Evolutionary conservation across 2,888 invertebrate genomes (phyloP).

Genomic region (Syritta pipiens): DNA sequence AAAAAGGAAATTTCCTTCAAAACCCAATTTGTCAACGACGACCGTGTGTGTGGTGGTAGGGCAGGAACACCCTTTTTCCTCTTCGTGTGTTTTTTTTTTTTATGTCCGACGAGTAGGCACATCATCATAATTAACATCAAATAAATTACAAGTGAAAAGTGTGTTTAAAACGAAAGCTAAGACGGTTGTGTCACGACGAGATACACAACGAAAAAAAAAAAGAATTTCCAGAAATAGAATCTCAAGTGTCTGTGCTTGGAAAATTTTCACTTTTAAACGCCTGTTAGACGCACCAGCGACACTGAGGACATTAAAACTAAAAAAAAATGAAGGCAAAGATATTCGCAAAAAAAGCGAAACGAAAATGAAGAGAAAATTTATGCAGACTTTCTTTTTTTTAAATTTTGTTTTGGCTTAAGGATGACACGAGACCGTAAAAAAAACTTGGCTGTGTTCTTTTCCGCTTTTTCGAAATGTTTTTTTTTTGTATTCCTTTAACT

Average conservation of each 20-base stretch:
- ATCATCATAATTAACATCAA: conserved; percentile 38
- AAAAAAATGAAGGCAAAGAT: background rate
- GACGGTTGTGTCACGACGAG: background rate
- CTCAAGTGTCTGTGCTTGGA: background rate
- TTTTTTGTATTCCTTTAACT: too few species aligned
- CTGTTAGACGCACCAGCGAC: background rate
- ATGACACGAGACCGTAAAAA: too few species aligned
- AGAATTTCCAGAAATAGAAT: conserved; percentile 12
- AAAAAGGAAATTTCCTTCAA: background rate
- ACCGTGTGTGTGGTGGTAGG: background rate
- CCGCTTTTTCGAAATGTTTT: too few species aligned
- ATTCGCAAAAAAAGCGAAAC: too few species aligned
- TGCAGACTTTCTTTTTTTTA: too few species aligned
- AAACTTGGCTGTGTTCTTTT: too few species aligned
- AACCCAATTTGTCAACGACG: conserved; percentile 17
- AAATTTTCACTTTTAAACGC: conserved; percentile 6
- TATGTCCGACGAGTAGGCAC: conserved; percentile 25
- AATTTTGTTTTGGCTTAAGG: too few species aligned
- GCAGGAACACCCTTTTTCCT: too few species aligned
- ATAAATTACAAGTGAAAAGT: conserved; percentile 39
- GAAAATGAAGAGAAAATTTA: too few species aligned
- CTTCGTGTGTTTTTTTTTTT: too few species aligned
- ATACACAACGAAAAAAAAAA: background rate
- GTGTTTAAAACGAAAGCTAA: background rate
- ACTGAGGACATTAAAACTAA: background rate